Percentiles rank a stretch among this genome's conserved stretches.
phyloP scores from a whole-genome alignment of 2,113 vertebrate genomes.

The Nothoprocta perdicaria region DNA sequence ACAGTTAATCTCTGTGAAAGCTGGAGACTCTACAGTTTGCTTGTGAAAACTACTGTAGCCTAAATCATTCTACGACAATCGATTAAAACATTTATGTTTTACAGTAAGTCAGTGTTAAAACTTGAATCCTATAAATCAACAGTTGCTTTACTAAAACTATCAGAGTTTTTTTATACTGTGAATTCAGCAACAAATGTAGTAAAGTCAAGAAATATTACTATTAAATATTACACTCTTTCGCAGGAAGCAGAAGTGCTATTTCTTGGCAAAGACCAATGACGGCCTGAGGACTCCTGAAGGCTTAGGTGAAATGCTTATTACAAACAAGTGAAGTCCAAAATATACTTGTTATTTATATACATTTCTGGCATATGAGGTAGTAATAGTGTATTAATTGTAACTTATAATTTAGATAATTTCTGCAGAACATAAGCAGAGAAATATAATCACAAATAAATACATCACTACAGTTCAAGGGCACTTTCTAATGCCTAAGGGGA shows the following conservation, averaged over 20 bases:
- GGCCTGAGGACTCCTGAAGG: not conserved
- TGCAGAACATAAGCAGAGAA: not conserved
- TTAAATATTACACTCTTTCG: not conserved
- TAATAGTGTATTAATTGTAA: conserved; percentile 27
- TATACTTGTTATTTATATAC: not conserved
- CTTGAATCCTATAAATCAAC: conserved; percentile 16
- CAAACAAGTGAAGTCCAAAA: not conserved
- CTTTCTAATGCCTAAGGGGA: not conserved
- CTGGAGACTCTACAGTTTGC: not conserved
- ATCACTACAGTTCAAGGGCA: not conserved
- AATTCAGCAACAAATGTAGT: not conserved
- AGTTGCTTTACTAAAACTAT: not conserved
- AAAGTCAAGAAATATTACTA: not conserved
- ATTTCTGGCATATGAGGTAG: not conserved
- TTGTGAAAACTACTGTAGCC: not conserved
- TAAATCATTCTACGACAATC: not conserved
- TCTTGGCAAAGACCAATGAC: not conserved
- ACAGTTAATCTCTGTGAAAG: not conserved
- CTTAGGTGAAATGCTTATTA: not conserved
- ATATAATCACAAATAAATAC: not conserved
- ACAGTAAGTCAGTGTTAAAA: not conserved
- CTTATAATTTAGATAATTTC: not conserved
- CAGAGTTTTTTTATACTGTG: not conserved
- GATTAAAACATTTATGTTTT: not conserved
- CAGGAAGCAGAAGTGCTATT: not conserved